Evolutionary conservation across 2,113 vertebrate species (phyloP).

Genomic region (Serilophus lunatus): DNA sequence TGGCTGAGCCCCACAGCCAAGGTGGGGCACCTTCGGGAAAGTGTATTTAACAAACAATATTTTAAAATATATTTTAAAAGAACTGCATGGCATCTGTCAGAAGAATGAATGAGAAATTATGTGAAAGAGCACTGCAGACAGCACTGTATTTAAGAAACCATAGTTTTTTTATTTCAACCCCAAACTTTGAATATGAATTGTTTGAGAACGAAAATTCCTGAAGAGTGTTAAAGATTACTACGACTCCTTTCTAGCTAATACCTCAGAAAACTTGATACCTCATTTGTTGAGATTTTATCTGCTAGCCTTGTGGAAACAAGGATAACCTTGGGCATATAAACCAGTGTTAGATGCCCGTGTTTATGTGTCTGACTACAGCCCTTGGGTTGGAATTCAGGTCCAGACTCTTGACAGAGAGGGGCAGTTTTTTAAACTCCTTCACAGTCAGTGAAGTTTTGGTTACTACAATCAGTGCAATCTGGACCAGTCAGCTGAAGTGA

Average conservation of each 20-base stretch:
- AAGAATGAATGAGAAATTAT: not conserved
- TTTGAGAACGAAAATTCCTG: not conserved
- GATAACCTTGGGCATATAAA: not conserved
- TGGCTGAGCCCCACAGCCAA: fast-evolving
- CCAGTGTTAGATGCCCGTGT: not conserved
- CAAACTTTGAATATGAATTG: no score
- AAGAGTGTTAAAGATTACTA: not conserved
- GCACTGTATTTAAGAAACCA: no score
- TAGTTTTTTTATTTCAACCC: no score
- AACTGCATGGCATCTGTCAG: not conserved
- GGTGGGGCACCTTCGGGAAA: fast-evolving
- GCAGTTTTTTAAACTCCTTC: not conserved
- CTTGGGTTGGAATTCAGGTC: not conserved
- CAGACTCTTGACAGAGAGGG: not conserved
- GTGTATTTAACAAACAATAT: not conserved
- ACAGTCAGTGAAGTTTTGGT: not conserved
- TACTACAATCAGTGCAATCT: not conserved
- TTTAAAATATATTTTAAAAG: not conserved
- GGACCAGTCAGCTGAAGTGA: not conserved
- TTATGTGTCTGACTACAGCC: not conserved
- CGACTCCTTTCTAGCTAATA: not conserved
- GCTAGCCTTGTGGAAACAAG: not conserved
- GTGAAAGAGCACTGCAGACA: not conserved
- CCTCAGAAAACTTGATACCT: not conserved
- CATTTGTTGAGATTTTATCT: not conserved